Base-by-base conservation (phyloP, 2,888 invertebrate genomes). In the Chloroclysta siterata region DNA sequence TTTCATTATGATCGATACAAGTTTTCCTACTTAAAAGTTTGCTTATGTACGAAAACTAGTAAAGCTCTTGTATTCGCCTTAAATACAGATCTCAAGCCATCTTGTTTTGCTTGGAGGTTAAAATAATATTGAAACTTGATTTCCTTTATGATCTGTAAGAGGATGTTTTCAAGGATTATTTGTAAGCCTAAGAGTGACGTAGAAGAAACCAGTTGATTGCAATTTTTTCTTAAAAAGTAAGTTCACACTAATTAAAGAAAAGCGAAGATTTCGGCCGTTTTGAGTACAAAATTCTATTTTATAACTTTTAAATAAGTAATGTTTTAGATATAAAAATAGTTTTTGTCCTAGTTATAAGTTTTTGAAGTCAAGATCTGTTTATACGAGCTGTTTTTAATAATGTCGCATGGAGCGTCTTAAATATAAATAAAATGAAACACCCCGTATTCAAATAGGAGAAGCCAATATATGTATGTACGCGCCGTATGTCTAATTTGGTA, bases 241-340 rank as follows among this genome's bases (percentile, higher is more conserved):
- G 63, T 55, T 57, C 53, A 58, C 65, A 65, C 42, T 60, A 47
- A 57, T 54, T 29, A 28, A 39, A 48, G 56, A 54, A 36, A 28
- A 7, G 33, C 57, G 53, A 64, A 68, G 54, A 55, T 60, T 84
- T 85, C 75, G 87, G 85, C 81, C 85, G 85, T 84, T 84, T 85
- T 85, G 82, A 91, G 90, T 91, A 91, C 90, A 91, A 91, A 91
- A 90, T 87, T 89, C 72, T 82, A 85, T 82, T 78, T 80, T 77
- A 51, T 73, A 71, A 70, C 36, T 39, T 22, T 22, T 52, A 72
- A 72, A 13, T 56, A 71, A 70, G 63, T 73, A 72, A 72, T 62
- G 63, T 68, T 71, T 79, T 78, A 75, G 39, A 76, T 78, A 75
- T 74, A 76, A 70, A 67, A 70, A 67, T 72, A 71, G 74, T 69